Percentiles rank a stretch among this genome's conserved stretches.
Evolutionary conservation across 2,797 vertebrate genomes (phyloP).

Genomic region (Enoplosus armatus): DNA sequence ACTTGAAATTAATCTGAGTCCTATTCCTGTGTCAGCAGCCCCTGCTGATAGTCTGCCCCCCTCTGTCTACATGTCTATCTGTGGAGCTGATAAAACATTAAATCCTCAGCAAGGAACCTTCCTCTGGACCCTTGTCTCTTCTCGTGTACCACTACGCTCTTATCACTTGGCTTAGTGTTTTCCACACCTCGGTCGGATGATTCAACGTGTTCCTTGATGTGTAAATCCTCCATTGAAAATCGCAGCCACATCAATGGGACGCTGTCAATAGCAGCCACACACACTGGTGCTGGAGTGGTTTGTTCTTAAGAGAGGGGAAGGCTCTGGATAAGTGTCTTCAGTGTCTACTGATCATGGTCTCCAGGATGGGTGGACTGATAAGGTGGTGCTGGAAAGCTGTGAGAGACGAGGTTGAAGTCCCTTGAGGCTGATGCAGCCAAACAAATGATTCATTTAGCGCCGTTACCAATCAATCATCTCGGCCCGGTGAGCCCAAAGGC

Average conservation of each 20-base stretch:
- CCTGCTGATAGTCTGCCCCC: constrained; percentile 39
- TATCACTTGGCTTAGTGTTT: constrained; percentile 33
- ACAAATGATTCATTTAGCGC: too few species aligned
- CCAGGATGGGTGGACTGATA: too few species aligned
- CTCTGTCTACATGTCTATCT: constrained; percentile 33
- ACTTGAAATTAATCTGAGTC: constrained; percentile 66
- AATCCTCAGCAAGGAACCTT: constrained; percentile 24
- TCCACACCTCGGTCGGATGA: constrained; percentile 49
- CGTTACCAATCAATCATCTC: too few species aligned
- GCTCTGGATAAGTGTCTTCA: constrained; percentile 46
- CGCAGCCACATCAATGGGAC: constrained; percentile 52
- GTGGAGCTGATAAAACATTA: constrained; percentile 51
- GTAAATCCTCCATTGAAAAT: constrained; percentile 58
- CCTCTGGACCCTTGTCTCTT: constrained; percentile 32
- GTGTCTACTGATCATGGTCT: constrained; percentile 62
- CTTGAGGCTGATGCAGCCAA: too few species aligned
- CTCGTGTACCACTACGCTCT: neutral
- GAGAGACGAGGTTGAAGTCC: too few species aligned
- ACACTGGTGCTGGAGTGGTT: constrained; percentile 40
- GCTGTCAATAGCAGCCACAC: constrained; percentile 51
- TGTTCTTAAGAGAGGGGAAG: constrained; percentile 38
- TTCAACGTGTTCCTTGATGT: constrained; percentile 65
- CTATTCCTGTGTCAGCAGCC: constrained; percentile 51
- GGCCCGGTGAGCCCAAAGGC: too few species aligned
- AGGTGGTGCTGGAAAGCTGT: too few species aligned